A percentile compares a stretch with the other conserved stretches of the same genome.
These are phyloP conservation scores for Scomber scombrus DNA, from an alignment of 2,113 vertebrate species.

Conservation along the genomic window DNA sequence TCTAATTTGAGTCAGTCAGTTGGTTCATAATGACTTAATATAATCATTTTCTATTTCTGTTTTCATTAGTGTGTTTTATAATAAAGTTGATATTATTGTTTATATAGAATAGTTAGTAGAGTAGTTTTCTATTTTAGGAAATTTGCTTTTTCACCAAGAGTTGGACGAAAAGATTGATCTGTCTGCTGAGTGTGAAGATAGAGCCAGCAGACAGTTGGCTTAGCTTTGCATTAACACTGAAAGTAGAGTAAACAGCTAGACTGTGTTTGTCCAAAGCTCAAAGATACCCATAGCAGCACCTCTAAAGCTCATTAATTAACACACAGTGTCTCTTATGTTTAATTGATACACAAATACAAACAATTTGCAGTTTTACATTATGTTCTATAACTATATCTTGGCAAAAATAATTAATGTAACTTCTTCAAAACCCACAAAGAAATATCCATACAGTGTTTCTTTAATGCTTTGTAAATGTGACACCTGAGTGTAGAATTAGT, in stretches of 20 bases:
- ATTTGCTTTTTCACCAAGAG: too few relatives aligned
- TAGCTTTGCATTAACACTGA: conserved; percentile 10
- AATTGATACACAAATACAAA: too few relatives aligned
- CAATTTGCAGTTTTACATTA: too few relatives aligned
- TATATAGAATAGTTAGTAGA: too few relatives aligned
- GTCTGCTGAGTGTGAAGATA: neutral
- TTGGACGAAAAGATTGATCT: too few relatives aligned
- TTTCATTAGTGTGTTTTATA: neutral
- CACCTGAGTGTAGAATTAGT: neutral
- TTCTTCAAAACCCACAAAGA: neutral
- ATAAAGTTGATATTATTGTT: neutral
- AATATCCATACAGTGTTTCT: neutral
- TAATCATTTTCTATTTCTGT: too few relatives aligned
- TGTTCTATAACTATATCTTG: too few relatives aligned
- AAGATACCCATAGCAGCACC: neutral
- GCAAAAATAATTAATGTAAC: neutral
- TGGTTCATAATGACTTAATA: too few relatives aligned
- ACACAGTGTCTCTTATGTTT: too few relatives aligned
- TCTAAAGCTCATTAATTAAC: neutral
- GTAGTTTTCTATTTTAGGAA: neutral
- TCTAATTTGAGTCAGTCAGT: too few relatives aligned
- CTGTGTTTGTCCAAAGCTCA: neutral
- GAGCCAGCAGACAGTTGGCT: conserved; percentile 20
- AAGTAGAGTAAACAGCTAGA: neutral
- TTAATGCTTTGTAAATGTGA: neutral